Evolutionary conservation across 2,113 vertebrate species (phyloP), one percentile per base, ranked within the genome.

Genomic region (Panthera tigris): DNA sequence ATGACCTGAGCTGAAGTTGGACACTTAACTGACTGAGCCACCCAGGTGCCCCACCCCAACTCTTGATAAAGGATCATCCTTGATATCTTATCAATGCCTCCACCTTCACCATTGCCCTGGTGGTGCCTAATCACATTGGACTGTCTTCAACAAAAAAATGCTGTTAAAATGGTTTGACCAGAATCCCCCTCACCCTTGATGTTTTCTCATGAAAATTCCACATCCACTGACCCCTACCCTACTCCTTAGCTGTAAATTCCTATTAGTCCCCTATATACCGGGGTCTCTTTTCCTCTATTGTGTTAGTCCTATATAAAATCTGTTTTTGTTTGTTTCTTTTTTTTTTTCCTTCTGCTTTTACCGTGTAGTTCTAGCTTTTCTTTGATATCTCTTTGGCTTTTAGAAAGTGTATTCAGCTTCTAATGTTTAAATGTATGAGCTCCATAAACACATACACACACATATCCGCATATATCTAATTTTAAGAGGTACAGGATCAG

Each of bases 251-350:
- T 61, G 2, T 69, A 48, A 36, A 69, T 61, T 39, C 14, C 23
- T 9, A 21, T 12, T 83, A 66, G 48, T 36, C 48, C 14, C 5
- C 1, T 36, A 0, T 57, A 23, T 41, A 16, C 23, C 12, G 15
- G 74, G 29, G 36, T 74, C 5, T 66, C 25, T 66, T 76, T n/a
- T 76, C 68, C 3, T 66, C 45, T 55, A 33, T 16, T 52, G 11
- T 19, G 23, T 14, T 45, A 14, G 21, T 90, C n/a, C 19, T 27
- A 23, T 78, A 63, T 66, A 83, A 95, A 95, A 90, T 83, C 45
- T 66, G 10, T 41, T 90, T 83, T 83, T 16, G 83, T 45, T 57
- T 21, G 7, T 45, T 45, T 45, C 45, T 45, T 45, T 90, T 83
- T 83, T 83, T 16, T 90, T 45, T 57, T 21, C 18, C 55, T 8